phyloP scores from a whole-genome alignment of 2,888 invertebrate species.

The Caenorhabditis sinica region DNA sequence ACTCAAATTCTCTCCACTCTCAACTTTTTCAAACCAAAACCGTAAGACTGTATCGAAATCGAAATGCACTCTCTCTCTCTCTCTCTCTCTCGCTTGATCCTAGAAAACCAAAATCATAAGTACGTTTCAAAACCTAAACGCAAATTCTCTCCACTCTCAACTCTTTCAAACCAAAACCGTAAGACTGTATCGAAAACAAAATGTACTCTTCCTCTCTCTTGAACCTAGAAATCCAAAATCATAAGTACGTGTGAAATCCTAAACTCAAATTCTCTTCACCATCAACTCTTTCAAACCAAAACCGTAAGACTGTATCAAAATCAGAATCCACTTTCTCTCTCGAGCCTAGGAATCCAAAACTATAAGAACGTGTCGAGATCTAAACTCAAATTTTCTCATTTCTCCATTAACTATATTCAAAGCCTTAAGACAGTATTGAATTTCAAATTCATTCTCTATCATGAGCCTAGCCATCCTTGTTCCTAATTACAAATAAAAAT shows the following conservation, averaged over 20 bases:
- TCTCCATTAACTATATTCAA: neutral
- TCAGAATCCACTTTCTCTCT: neutral
- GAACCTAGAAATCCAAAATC: no score
- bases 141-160: neutral
- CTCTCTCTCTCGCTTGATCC: neutral
- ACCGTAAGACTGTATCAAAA: neutral
- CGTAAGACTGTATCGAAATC: neutral
- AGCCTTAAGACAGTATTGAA: neutral
- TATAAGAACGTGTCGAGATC: neutral
- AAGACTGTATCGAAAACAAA: neutral
- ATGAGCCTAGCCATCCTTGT: no score
- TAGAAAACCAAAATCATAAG: neutral
- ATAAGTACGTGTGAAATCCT: no score
- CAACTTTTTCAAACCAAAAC: neutral
- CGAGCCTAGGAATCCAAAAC: no score
- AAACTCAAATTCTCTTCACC: no score
- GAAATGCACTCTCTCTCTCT: no score
- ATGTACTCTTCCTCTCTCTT: no score
- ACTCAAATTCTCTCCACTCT: neutral
- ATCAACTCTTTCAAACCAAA: no score
- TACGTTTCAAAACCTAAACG: neutral
- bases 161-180: neutral
- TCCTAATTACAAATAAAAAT: neutral
- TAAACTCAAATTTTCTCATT: slow-evolving; percentile 5
- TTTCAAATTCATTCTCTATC: no score